These are phyloP conservation scores for Nephila pilipes DNA, from an alignment of 1,140 invertebrate genomes.

Conservation along the genomic window DNA sequence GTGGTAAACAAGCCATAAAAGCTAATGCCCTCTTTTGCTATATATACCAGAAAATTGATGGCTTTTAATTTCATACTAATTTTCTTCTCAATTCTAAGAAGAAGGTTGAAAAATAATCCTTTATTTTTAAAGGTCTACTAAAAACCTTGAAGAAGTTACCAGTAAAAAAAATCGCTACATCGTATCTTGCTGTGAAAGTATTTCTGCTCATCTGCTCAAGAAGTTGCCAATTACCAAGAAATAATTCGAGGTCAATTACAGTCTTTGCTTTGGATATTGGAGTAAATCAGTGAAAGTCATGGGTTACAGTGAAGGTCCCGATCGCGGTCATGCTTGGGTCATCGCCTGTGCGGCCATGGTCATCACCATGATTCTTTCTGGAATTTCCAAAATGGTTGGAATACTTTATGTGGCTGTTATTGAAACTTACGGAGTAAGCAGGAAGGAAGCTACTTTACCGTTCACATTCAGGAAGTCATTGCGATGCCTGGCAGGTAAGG, in stretches of 20 bases:
- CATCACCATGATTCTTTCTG: conserved; percentile 71
- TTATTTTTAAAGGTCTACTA: not conserved
- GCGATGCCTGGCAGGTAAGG: conserved; percentile 64
- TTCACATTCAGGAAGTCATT: conserved; percentile 70
- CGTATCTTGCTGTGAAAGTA: not conserved
- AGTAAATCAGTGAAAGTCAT: not conserved
- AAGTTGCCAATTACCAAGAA: not conserved
- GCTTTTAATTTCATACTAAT: not conserved
- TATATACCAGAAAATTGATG: not conserved
- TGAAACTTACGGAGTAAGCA: conserved; percentile 55
- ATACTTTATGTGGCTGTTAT: conserved; percentile 71
- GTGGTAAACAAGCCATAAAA: conserved; percentile 27
- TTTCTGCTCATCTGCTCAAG: not conserved
- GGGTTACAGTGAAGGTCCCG: conserved; percentile 62
- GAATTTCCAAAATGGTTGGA: conserved; percentile 73
- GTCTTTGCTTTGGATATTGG: not conserved
- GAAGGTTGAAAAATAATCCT: not conserved
- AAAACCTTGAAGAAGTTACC: not conserved
- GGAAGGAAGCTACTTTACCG: conserved; percentile 59
- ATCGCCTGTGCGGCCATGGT: conserved; percentile 57
- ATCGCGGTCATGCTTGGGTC: conserved; percentile 67
- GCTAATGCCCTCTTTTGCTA: not conserved
- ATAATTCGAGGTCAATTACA: not conserved
- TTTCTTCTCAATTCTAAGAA: not conserved
- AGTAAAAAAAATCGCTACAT: not conserved